These are phyloP conservation scores for Acipenser ruthenus DNA, from an alignment of 2,797 vertebrate species.

Conservation along the genomic window DNA sequence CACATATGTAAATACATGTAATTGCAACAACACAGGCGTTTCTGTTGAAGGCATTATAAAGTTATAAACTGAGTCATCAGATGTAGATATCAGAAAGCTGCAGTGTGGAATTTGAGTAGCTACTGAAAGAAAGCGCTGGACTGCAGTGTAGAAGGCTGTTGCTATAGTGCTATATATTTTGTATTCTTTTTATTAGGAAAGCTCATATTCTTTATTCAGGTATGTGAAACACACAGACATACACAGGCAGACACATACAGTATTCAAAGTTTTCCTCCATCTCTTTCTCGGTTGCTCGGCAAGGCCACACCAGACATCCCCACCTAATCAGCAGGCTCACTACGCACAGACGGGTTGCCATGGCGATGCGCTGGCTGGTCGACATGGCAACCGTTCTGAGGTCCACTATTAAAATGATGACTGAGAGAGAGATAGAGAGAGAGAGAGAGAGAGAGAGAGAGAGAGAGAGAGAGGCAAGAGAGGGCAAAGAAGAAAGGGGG, in stretches of 20 bases:
- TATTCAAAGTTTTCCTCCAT: slow-evolving; percentile 35
- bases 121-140: neutral
- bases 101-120: neutral
- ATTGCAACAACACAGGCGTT: slow-evolving; percentile 43
- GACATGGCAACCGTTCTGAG: slow-evolving; percentile 98
- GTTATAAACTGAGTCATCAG: too few species aligned
- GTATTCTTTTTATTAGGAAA: slow-evolving; percentile 1
- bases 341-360: slow-evolving; percentile 88
- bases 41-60: slow-evolving; percentile 31
- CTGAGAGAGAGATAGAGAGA: slow-evolving; percentile 45
- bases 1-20: slow-evolving; percentile 19
- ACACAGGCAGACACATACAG: slow-evolving; percentile 41
- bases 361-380: slow-evolving; percentile 94
- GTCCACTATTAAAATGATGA: slow-evolving; percentile 96
- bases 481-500: slow-evolving; percentile 8
- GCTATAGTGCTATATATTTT: neutral
- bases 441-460: slow-evolving; percentile 37
- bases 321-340: slow-evolving; percentile 75
- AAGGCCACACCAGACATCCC: slow-evolving; percentile 72
- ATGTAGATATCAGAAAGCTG: neutral
- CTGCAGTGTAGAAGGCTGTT: slow-evolving; percentile 1
- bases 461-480: slow-evolving; percentile 30
- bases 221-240: slow-evolving; percentile 27
- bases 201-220: neutral
- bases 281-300: slow-evolving; percentile 55